Evolutionary conservation across 2,797 vertebrate species (phyloP), one percentile per base, ranked within the genome.

Genomic region (Myripristis murdjan): DNA sequence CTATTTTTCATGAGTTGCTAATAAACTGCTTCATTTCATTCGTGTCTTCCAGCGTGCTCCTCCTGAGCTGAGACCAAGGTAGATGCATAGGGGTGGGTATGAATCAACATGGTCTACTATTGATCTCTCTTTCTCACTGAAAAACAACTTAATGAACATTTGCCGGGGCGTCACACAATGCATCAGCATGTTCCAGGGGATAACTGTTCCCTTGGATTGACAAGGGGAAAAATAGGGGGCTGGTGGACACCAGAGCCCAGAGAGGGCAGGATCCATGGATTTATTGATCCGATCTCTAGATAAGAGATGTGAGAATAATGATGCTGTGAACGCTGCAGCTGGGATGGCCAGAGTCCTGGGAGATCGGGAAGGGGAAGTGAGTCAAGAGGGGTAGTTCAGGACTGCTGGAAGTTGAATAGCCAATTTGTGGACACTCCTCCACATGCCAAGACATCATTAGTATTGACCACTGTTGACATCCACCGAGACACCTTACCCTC

Each of bases 101-200:
- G 89, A 91, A 86, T 91, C 86, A 80, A 87, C 75, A 57, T 15
- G 44, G 70, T 64, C 68, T 60, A 56, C 52, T 84, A 95, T 93
- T 74, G 93, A 95, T 94, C 77, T 51, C 35, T 64, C 53, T 64
- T 68, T 81, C 84, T 92, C 89, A 91, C 90, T 90, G 76, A 89
- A 93, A 93, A 93, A 94, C 89, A 94, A 92, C 90, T 92, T 94
- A 94, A 95, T 94, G 91, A 93, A 91, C 92, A 93, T 91, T 92
- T 61, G 52, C 86, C 80, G 75, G 88, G 78, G 85, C 79, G 72
- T 90, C 86, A 79, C 90, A 92, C 88, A 89, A 93, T 92, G 85
- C 85, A 90, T 89, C 88, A 83, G 84, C 64, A 71, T 86, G 90
- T 89, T 90, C 83, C 77, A 62, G 81, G 82, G 87, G 90, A 93